phyloP scores from a whole-genome alignment of 2,797 vertebrate genomes.

The Rallus crepitans region DNA sequence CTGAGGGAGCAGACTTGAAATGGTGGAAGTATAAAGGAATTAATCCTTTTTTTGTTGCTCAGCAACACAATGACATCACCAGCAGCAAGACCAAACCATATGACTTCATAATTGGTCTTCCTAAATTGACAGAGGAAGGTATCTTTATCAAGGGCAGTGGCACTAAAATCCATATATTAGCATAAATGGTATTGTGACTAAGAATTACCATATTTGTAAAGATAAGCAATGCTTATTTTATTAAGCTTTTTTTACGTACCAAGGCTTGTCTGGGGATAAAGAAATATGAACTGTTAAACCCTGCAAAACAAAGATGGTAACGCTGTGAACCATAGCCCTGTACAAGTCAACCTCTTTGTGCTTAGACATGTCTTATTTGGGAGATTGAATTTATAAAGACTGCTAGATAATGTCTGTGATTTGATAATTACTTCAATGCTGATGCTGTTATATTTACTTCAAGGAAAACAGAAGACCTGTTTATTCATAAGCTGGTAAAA shows the following conservation, averaged over 20 bases:
- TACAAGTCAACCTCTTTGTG: neutral
- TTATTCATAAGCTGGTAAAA: slow-evolving; percentile 41
- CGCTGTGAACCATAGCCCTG: neutral
- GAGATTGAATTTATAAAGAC: slow-evolving; percentile 13
- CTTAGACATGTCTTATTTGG: neutral
- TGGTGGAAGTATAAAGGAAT: neutral
- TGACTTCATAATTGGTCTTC: neutral
- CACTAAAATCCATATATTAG: neutral
- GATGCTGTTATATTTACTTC: slow-evolving; percentile 28
- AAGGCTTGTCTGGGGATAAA: neutral
- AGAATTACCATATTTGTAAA: neutral
- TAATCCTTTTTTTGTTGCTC: neutral
- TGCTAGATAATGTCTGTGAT: neutral
- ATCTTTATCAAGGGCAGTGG: neutral
- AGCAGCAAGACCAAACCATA: neutral
- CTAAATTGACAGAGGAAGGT: neutral
- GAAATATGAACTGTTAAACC: neutral
- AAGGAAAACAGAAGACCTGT: neutral
- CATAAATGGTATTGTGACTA: neutral
- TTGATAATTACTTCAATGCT: slow-evolving; percentile 33
- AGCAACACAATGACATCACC: neutral
- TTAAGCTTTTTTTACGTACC: neutral
- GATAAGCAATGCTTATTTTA: neutral
- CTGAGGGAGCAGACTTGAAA: neutral
- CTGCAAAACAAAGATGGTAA: neutral